Evolutionary conservation across 2,113 vertebrate genomes (phyloP).

Genomic region (Pelmatolapia mariae): DNA sequence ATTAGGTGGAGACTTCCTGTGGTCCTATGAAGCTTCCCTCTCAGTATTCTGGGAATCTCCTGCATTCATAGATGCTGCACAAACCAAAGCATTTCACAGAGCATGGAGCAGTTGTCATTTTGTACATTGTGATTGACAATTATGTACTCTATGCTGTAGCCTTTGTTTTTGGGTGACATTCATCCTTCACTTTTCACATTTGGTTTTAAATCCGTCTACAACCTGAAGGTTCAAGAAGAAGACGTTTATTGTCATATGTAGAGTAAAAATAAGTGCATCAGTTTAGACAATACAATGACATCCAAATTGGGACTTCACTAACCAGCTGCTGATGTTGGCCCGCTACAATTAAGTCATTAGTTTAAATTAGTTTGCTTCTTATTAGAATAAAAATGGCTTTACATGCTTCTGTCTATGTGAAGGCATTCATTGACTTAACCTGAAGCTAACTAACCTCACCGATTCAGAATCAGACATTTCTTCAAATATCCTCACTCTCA

Average conservation of each 20-base stretch:
- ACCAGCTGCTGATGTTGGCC: background rate
- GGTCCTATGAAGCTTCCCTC: background rate
- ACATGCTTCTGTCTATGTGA: background rate
- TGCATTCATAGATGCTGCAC: background rate
- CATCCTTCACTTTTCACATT: background rate
- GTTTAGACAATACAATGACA: background rate
- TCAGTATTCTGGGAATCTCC: background rate
- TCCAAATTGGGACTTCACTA: background rate
- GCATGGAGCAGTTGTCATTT: background rate
- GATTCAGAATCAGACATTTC: background rate
- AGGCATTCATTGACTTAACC: background rate
- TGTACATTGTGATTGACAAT: background rate
- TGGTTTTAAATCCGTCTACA: background rate
- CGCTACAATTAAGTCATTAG: background rate
- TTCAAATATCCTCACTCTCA: background rate
- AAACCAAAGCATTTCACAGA: background rate
- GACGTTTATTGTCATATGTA: background rate
- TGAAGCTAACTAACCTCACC: background rate
- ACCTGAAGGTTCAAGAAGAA: background rate
- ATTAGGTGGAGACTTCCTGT: background rate
- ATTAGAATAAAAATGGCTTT: background rate
- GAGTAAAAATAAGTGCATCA: background rate
- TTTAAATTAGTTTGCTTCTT: background rate
- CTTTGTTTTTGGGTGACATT: background rate
- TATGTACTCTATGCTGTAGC: background rate